Conservation (phyloP, 2,113 vertebrate genomes). For the Tachysurus fulvidraco region DNA sequence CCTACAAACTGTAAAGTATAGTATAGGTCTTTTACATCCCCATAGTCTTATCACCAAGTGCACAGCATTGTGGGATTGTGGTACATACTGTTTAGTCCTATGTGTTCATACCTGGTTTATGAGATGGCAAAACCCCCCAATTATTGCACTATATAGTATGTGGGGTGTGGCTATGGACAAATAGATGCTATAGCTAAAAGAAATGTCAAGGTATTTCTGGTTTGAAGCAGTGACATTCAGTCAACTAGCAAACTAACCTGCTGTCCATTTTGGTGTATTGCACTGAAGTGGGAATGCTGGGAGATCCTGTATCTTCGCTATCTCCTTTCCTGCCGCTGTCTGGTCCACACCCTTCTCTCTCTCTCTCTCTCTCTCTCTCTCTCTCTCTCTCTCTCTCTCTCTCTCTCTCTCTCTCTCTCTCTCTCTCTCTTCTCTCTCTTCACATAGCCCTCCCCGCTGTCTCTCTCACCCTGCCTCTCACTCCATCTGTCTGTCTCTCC, state of each 20-base stretch:
- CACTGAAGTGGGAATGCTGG: conserved; percentile 11
- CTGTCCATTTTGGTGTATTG: not conserved
- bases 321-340: conserved; percentile 10
- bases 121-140: not conserved
- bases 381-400: not conserved
- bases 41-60: not conserved
- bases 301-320: not conserved
- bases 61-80: not conserved
- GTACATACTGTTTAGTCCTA: not conserved
- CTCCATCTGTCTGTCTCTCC: conserved; percentile 1
- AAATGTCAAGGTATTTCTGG: not conserved
- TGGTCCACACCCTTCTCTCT: conserved; percentile 21
- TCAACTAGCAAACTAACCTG: no score
- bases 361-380: conserved; percentile 1
- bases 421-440: not conserved
- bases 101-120: no score
- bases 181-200: not conserved
- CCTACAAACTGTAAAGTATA: not conserved
- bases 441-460: no score
- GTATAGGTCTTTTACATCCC: not conserved
- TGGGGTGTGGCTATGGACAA: not conserved
- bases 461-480: not conserved
- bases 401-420: not conserved
- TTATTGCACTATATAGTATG: not conserved
- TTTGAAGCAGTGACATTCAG: not conserved